Base-by-base conservation (phyloP, 2,797 vertebrate genomes). In the Pseudocheirus occidentalis region DNA sequence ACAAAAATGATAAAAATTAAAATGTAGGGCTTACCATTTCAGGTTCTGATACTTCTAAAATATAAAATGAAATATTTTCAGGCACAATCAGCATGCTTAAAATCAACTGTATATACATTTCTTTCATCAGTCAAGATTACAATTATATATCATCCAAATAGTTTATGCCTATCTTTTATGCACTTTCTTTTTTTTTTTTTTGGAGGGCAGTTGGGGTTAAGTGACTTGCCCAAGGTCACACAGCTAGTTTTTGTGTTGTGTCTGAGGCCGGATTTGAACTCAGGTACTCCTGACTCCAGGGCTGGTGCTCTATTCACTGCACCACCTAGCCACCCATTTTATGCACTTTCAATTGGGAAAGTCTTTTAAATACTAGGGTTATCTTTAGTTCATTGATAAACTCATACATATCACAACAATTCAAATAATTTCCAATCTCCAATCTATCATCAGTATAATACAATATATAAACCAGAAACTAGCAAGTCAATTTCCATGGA, bases 11-110 rank as follows among this genome's bases (percentile, higher is more conserved):
- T 90, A 93, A 94, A 87, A 89, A 90, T 58, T 92, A 96, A 95
- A 95, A 87, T 46, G 93, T 56, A 91, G 56, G 52, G 94, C 99
- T 98, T 98, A 99, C 99, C 98, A n/a, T 14, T 95, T 98, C 98
- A 91, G 96, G 93, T 73, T 98, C 97, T 89, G 97, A 98, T 92
- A 95, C 98, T 98, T 95, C 73, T 97, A 98, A 91, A 97, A 97
- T 12, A 96, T 57, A 97, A 97, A 96, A 95, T 93, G 91, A 96
- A 90, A 34, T 28, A 93, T 50, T 96, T 97, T 98, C 62, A 98
- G 97, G 90, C 18, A 96, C 40, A 46, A 87, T 53, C 0, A 94
- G 0, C 59, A 56, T 59, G 90, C 40, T 95, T 92, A 90, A 0
- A 97, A 52, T 5, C 4, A 93, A 98, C 95, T 27, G 53, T 56